These are phyloP conservation scores for Campoplex capitator DNA, from an alignment of 2,888 invertebrate genomes.

Conservation along the genomic window DNA sequence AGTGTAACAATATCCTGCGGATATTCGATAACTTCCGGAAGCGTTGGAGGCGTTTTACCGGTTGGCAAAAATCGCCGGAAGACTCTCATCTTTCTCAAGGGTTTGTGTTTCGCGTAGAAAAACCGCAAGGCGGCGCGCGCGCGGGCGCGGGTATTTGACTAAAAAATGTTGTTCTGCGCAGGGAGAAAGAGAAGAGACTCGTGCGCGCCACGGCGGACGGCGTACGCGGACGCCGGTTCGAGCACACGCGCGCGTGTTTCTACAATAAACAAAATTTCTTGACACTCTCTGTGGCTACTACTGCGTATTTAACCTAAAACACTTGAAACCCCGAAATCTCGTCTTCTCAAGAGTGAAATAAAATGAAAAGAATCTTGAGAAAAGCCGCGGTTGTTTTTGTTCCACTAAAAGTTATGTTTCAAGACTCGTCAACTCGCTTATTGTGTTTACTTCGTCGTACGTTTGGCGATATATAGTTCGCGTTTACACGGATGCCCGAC, in stretches of 20 bases:
- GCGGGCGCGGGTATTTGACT: conserved; percentile 19
- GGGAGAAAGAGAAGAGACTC: background rate
- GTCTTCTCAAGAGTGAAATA: background rate
- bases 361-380: background rate
- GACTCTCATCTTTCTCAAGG: background rate
- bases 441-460: conserved; percentile 61
- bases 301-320: conserved; percentile 9
- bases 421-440: conserved; percentile 16
- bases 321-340: background rate
- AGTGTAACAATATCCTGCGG: background rate
- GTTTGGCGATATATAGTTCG: conserved; percentile 35
- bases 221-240: conserved; percentile 44
- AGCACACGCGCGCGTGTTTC: conserved; percentile 29
- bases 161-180: background rate
- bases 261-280: background rate
- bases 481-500: conserved; percentile 68
- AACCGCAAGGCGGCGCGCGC: conserved; percentile 45
- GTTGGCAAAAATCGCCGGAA: conserved; percentile 17
- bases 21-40: conserved; percentile 29
- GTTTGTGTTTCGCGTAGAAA: background rate
- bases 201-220: conserved; percentile 6
- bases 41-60: conserved; percentile 38
- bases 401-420: background rate
- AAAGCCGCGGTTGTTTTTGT: background rate
- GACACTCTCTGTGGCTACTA: background rate